A percentile compares a stretch with the other conserved stretches of the same genome.
Conservation (phyloP, 2,888 invertebrate species). For the Pyralis farinalis region DNA sequence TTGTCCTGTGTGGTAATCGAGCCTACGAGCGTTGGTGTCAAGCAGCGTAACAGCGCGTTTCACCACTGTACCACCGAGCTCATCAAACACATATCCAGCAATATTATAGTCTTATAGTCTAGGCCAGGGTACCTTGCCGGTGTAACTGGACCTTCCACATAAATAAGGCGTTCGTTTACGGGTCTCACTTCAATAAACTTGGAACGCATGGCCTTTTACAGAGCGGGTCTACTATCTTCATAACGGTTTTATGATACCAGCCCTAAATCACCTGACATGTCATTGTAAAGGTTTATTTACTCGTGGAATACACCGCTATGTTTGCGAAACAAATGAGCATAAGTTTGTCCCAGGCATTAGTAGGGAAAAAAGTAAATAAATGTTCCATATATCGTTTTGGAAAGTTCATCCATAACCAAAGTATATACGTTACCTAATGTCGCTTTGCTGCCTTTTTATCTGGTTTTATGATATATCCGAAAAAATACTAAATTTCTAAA, state of each 20-base stretch:
- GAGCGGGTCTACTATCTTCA: conserved; percentile 32
- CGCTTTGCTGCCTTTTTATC: conserved; percentile 14
- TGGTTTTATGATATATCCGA: conserved; percentile 13
- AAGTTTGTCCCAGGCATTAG: no score
- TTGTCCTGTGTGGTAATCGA: no score
- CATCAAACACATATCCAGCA: no score
- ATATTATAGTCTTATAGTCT: no score
- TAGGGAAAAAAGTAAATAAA: not conserved
- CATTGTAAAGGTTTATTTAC: not conserved
- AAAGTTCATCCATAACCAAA: conserved; percentile 1
- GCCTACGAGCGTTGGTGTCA: no score
- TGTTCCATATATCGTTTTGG: not conserved
- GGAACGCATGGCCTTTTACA: conserved; percentile 26
- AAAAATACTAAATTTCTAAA: no score
- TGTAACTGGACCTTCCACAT: not conserved
- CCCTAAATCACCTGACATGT: conserved; percentile 43
- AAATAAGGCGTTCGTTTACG: not conserved
- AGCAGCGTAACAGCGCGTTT: no score
- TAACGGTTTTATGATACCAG: conserved; percentile 43
- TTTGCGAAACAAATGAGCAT: no score
- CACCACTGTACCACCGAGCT: no score
- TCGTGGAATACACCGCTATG: no score
- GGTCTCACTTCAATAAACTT: not conserved
- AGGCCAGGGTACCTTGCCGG: not conserved
- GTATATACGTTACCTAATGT: not conserved